These are phyloP conservation scores for Kradibia gibbosae DNA, from an alignment of 1,140 invertebrate species.

Conservation along the genomic window DNA sequence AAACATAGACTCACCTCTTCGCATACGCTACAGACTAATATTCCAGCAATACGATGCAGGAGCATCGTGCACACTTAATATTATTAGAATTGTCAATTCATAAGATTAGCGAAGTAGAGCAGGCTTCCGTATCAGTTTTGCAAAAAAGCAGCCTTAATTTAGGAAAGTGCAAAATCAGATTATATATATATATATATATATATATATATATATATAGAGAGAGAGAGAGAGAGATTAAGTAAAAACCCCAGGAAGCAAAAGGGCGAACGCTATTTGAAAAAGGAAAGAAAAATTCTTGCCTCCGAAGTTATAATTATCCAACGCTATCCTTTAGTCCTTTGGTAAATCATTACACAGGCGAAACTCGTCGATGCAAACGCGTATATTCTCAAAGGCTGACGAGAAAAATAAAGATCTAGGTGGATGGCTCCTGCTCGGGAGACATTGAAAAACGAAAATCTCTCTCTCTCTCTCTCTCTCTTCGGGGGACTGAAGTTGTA, in stretches of 20 bases:
- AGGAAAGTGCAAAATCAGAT: no score
- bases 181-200: no score
- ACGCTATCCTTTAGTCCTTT: slow-evolving; percentile 4
- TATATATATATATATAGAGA: no score
- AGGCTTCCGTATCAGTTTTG: not conserved
- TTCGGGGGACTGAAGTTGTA: no score
- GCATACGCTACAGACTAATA: not conserved
- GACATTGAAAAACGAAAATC: no score
- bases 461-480: no score
- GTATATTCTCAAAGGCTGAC: not conserved
- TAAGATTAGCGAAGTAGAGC: not conserved
- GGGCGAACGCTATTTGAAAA: not conserved
- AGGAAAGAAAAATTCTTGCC: not conserved
- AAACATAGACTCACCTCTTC: not conserved
- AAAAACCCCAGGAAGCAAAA: not conserved
- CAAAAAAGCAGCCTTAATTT: no score
- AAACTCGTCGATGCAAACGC: not conserved
- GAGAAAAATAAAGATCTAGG: slow-evolving; percentile 1
- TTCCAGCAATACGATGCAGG: not conserved
- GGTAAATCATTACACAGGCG: not conserved
- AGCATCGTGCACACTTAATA: not conserved
- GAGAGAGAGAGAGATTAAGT: not conserved
- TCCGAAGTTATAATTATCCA: not conserved
- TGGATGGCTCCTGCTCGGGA: not conserved
- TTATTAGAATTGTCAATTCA: not conserved